Conservation (phyloP, 2,888 invertebrate species). For the Acrocyrtus sp. region DNA sequence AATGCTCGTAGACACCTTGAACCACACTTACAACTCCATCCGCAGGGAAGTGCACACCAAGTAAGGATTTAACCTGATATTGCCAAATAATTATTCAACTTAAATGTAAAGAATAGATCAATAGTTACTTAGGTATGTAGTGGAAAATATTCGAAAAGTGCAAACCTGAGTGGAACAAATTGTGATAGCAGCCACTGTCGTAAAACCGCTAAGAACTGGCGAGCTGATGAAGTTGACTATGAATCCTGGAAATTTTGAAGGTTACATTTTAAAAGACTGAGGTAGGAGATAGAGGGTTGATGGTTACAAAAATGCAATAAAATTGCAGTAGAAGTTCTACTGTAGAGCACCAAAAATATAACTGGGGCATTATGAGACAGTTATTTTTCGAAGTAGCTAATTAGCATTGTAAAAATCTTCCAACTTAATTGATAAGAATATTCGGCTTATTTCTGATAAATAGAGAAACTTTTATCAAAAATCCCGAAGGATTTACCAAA, state of each 20-base stretch:
- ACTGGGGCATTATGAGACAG: no score
- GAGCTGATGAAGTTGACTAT: slow-evolving; percentile 90
- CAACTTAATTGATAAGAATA: no score
- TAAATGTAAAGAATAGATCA: no score
- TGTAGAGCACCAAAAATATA: no score
- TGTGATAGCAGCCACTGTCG: slow-evolving; percentile 90
- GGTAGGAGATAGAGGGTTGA: background rate
- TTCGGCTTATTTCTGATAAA: no score
- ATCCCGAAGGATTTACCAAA: no score
- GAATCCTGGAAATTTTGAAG: slow-evolving; percentile 74
- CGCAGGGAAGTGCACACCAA: slow-evolving; percentile 79
- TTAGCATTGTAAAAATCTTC: no score
- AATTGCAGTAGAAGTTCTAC: background rate
- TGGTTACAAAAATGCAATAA: slow-evolving; percentile 4
- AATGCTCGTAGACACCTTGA: slow-evolving; percentile 75
- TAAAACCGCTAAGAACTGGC: slow-evolving; percentile 89
- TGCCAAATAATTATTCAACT: no score
- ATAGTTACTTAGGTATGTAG: no score
- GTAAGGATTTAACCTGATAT: slow-evolving; percentile 75
- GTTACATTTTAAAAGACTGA: background rate
- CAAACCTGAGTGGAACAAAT: slow-evolving; percentile 88
- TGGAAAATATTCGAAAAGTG: no score
- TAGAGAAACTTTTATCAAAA: no score
- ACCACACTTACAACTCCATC: slow-evolving; percentile 81
- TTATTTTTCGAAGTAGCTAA: no score